Conservation (phyloP, 2,113 vertebrate species). For the Oxyruncus cristatus region DNA sequence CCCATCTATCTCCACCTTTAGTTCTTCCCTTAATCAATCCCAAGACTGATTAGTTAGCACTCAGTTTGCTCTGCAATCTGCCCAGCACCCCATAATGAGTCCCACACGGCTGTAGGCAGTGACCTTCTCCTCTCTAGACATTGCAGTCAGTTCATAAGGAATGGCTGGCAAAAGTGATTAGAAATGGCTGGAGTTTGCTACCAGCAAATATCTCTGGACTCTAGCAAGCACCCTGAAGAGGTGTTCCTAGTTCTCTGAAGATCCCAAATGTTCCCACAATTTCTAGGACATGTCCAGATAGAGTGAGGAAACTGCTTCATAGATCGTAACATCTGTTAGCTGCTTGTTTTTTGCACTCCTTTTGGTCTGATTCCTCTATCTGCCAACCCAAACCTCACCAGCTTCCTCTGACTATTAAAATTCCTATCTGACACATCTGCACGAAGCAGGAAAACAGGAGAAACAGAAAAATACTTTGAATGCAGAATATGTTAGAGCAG, state of each 20-base stretch:
- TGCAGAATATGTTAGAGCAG: background rate
- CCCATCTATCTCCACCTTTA: background rate
- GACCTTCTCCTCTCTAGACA: background rate
- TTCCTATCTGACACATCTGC: background rate
- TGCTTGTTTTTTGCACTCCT: background rate
- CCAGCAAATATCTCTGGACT: background rate
- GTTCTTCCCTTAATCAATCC: background rate
- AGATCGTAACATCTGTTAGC: background rate
- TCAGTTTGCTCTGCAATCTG: too few species aligned
- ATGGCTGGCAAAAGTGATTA: background rate
- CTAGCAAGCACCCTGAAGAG: background rate
- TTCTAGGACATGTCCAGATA: background rate
- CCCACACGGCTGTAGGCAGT: background rate
- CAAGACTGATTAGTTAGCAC: too few species aligned
- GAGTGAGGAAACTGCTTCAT: background rate
- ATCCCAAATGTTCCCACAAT: background rate
- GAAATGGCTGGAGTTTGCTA: background rate
- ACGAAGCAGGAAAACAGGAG: background rate
- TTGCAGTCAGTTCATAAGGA: background rate
- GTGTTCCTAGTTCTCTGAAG: background rate
- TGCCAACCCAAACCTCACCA: background rate
- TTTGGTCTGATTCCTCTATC: background rate
- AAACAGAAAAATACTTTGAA: background rate
- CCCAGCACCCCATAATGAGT: background rate
- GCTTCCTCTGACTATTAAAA: background rate